These are phyloP conservation scores for Leucophenga maculata DNA, from an alignment of 2,888 invertebrate species.

Conservation along the genomic window DNA sequence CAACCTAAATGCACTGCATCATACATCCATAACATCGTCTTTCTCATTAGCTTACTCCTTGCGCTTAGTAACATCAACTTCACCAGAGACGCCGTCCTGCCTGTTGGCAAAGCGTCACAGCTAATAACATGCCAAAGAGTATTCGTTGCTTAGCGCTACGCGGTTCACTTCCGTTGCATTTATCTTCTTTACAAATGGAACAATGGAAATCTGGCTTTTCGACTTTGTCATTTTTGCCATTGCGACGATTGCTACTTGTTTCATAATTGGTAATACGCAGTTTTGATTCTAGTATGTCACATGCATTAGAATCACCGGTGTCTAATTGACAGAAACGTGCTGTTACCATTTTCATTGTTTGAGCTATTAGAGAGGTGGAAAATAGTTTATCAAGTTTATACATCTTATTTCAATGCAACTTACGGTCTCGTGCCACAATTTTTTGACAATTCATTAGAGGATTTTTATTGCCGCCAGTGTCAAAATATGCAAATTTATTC, in stretches of 20 bases:
- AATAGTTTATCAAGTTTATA: not conserved
- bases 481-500: conserved; percentile 71
- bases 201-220: conserved; percentile 60
- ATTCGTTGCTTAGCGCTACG: conserved; percentile 38
- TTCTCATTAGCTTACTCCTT: conserved; percentile 6
- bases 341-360: conserved; percentile 58
- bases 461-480: conserved; percentile 58
- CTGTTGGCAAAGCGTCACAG: not conserved
- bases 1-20: conserved; percentile 54
- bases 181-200: conserved; percentile 65
- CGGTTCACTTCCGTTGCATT: conserved; percentile 64
- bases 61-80: conserved; percentile 5
- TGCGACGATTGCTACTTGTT: conserved; percentile 35
- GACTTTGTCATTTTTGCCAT: conserved; percentile 31
- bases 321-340: conserved; percentile 70
- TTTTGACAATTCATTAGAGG: conserved; percentile 72
- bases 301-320: conserved; percentile 69
- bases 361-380: no score
- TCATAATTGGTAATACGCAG: conserved; percentile 44
- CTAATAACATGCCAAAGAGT: conserved; percentile 13
- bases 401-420: conserved; percentile 44
- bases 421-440: conserved; percentile 70
- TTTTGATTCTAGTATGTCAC: conserved; percentile 63
- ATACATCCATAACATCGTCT: conserved; percentile 21
- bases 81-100: conserved; percentile 17